Percentiles rank a stretch among this genome's conserved stretches.
Evolutionary conservation across 2,113 vertebrate species (phyloP).

Genomic region (Notiomystis cincta): DNA sequence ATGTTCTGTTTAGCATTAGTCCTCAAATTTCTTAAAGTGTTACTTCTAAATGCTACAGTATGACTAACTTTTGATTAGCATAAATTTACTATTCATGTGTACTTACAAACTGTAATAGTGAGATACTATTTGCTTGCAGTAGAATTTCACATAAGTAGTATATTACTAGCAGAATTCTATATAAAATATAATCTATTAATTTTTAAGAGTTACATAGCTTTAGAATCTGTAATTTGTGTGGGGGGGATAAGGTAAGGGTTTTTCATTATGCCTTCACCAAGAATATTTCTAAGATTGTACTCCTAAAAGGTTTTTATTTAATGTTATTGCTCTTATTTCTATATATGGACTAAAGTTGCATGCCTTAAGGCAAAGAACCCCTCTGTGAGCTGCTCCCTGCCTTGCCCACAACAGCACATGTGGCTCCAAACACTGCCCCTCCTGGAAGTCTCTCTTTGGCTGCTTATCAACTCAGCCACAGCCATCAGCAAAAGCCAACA

Average conservation of each 20-base stretch:
- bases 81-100: background rate
- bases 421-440: background rate
- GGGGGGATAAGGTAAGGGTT: background rate
- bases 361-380: background rate
- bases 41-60: background rate
- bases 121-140: background rate
- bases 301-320: background rate
- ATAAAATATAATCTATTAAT: background rate
- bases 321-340: background rate
- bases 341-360: background rate
- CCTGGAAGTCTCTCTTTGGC: background rate
- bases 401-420: background rate
- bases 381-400: background rate
- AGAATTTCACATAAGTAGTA: background rate
- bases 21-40: background rate
- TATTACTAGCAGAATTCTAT: background rate
- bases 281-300: background rate
- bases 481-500: background rate
- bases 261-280: background rate
- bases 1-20: constrained; percentile 5
- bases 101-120: background rate
- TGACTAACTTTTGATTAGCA: background rate
- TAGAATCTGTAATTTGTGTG: background rate
- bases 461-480: background rate
- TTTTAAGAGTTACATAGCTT: background rate